A percentile compares a stretch with the other conserved stretches of the same genome.
phyloP scores from a whole-genome alignment of 2,888 invertebrate genomes.

The Cylindroiulus punctatus region DNA sequence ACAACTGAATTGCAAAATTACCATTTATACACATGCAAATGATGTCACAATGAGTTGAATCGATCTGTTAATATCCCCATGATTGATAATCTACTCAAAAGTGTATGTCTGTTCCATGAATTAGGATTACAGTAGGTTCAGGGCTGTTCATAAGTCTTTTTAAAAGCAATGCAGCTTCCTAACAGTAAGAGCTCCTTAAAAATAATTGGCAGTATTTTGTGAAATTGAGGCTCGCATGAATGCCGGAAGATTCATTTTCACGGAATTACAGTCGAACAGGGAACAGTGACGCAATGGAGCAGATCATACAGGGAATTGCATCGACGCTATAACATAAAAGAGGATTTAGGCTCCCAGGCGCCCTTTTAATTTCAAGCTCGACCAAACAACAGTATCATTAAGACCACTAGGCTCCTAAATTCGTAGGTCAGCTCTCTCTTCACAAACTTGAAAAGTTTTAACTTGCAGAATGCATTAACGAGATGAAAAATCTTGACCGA shows the following conservation, averaged over 20 bases:
- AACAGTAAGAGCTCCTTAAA: constrained; percentile 29
- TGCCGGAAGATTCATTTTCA: constrained; percentile 35
- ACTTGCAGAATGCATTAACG: constrained; percentile 44
- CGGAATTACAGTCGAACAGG: constrained; percentile 43
- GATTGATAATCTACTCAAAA: not conserved
- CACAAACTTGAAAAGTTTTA: constrained; percentile 44
- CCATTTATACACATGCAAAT: no score
- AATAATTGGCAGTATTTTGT: constrained; percentile 45
- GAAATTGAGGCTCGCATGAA: constrained; percentile 28
- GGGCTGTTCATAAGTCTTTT: not conserved
- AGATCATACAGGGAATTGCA: constrained; percentile 47
- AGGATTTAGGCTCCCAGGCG: constrained; percentile 49
- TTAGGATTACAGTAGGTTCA: constrained; percentile 2
- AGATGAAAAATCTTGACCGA: constrained; percentile 40
- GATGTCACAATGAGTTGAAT: not conserved
- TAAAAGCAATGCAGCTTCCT: constrained; percentile 2
- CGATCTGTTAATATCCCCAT: not conserved
- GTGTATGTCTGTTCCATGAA: not conserved
- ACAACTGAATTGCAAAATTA: no score
- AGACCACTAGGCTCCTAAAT: constrained; percentile 27
- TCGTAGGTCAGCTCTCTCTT: constrained; percentile 36
- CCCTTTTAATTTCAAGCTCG: constrained; percentile 52
- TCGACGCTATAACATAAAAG: constrained; percentile 32
- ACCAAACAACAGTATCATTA: constrained; percentile 48
- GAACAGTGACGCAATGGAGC: constrained; percentile 42